These are phyloP conservation scores for Drosophila dunni DNA, from an alignment of 1,140 invertebrate species.

Conservation along the genomic window DNA sequence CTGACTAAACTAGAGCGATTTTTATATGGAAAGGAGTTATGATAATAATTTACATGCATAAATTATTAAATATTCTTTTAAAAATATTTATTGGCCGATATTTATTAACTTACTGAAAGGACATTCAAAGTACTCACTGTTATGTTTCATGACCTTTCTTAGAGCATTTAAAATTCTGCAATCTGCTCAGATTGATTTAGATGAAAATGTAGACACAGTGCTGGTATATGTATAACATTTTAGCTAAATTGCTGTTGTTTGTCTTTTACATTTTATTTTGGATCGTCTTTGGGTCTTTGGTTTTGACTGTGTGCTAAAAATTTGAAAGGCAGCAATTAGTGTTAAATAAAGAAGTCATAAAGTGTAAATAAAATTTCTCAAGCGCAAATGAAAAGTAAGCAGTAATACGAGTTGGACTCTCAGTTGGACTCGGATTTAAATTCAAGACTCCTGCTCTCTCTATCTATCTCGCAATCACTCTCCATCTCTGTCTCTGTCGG, in stretches of 20 bases:
- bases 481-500: too few relatives aligned
- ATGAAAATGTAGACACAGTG: not conserved
- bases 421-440: not conserved
- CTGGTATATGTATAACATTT: conserved; percentile 4
- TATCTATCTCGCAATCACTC: too few relatives aligned
- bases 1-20: too few relatives aligned
- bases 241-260: conserved; percentile 15
- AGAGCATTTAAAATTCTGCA: not conserved
- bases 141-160: too few relatives aligned
- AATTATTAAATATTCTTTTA: too few relatives aligned
- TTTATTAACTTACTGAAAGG: too few relatives aligned
- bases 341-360: conserved; percentile 80
- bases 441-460: not conserved
- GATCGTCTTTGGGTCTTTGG: conserved; percentile 27
- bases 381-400: conserved; percentile 69
- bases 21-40: too few relatives aligned
- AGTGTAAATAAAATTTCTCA: conserved; percentile 74
- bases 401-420: conserved; percentile 20
- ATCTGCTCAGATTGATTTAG: not conserved
- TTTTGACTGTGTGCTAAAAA: conserved; percentile 30
- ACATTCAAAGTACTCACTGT: too few relatives aligned
- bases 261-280: conserved; percentile 22
- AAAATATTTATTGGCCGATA: too few relatives aligned
- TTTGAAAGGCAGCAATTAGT: conserved; percentile 71
- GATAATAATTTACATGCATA: too few relatives aligned